phyloP scores from a whole-genome alignment of 2,797 vertebrate genomes.

The Eidolon dupreanum region DNA sequence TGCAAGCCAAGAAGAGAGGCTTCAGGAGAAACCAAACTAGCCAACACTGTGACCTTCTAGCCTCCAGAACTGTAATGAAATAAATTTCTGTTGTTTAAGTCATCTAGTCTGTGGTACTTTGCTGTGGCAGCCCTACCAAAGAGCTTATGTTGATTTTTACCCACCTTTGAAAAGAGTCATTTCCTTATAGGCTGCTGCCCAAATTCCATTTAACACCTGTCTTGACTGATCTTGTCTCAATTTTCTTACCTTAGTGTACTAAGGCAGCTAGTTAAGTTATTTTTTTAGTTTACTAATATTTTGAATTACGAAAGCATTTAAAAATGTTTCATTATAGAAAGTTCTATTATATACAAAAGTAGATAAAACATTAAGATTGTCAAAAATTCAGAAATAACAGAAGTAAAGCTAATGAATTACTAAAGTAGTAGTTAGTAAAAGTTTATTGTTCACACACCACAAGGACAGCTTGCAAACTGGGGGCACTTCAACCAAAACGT shows the following conservation, averaged over 20 bases:
- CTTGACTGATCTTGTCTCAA: background rate
- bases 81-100: background rate
- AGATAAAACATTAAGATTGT: background rate
- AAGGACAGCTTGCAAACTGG: background rate
- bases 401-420: background rate
- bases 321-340: background rate
- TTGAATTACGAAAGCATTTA: background rate
- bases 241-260: background rate
- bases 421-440: background rate
- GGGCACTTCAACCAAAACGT: background rate
- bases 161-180: background rate
- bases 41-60: background rate
- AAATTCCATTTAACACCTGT: background rate
- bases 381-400: background rate
- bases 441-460: background rate
- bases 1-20: background rate
- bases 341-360: background rate
- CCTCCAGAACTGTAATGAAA: background rate
- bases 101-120: background rate
- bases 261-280: background rate
- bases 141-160: background rate
- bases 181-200: background rate
- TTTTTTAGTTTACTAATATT: background rate
- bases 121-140: background rate
- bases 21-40: background rate